Conservation (phyloP, 1,140 invertebrate species). For the Trinorchestia longiramus region DNA sequence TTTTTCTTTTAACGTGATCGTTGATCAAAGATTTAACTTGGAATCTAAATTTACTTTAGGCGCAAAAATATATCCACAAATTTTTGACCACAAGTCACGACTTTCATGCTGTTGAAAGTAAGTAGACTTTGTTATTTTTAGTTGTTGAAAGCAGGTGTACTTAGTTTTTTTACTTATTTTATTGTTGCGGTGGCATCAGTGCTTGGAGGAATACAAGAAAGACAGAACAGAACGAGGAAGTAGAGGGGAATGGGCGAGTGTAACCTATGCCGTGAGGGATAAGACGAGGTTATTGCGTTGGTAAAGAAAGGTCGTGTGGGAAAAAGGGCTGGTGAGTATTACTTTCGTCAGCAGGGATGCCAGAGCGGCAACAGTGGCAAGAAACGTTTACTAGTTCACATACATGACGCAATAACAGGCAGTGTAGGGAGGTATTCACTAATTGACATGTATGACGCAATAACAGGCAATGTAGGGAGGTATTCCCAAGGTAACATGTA, state of each 20-base stretch:
- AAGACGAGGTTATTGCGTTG: background rate
- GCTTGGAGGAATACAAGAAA: background rate
- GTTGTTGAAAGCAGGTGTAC: too few relatives aligned
- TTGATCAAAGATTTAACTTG: background rate
- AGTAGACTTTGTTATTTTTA: background rate
- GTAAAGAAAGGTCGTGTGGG: background rate
- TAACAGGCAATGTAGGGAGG: too few relatives aligned
- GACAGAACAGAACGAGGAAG: background rate
- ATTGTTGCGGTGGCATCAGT: background rate
- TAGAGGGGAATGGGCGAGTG: background rate
- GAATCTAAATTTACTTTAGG: too few relatives aligned
- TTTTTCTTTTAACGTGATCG: too few relatives aligned
- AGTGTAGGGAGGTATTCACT: too few relatives aligned
- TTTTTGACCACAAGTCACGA: background rate
- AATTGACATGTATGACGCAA: too few relatives aligned
- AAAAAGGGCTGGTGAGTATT: background rate
- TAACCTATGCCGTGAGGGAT: background rate
- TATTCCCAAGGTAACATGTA: too few relatives aligned
- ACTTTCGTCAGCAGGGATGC: background rate
- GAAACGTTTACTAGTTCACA: background rate
- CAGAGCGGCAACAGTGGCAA: background rate
- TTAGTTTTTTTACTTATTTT: background rate
- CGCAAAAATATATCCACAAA: background rate
- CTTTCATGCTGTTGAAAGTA: background rate
- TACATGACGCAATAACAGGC: too few relatives aligned